These are phyloP conservation scores for Tenthredo scrophulariae DNA, from an alignment of 2,888 invertebrate species.

Conservation along the genomic window DNA sequence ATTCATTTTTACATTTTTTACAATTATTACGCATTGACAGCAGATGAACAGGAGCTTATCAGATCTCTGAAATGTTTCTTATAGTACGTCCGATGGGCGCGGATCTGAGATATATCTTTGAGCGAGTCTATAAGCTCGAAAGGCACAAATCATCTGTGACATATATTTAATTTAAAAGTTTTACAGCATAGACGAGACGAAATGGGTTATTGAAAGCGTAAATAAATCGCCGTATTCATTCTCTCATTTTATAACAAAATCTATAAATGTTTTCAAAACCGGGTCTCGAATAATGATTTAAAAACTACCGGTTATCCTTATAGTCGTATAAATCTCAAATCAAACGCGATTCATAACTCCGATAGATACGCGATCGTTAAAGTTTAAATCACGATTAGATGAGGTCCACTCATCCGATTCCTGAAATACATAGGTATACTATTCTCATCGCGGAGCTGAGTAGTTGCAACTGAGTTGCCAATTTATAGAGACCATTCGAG, in stretches of 20 bases:
- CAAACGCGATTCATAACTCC: no score
- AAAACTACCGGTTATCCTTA: no score
- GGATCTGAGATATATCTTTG: not conserved
- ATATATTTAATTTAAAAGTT: constrained; percentile 1
- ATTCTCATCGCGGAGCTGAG: not conserved
- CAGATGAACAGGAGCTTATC: not conserved
- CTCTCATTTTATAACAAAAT: not conserved
- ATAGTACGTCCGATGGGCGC: not conserved
- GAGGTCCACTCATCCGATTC: no score
- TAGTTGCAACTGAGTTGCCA: not conserved
- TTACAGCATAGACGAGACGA: not conserved
- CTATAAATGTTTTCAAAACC: not conserved
- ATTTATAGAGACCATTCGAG: not conserved
- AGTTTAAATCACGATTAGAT: no score
- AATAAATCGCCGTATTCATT: not conserved
- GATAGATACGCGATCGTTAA: no score
- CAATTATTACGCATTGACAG: no score
- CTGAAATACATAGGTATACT: not conserved
- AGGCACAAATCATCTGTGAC: not conserved
- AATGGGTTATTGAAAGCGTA: not conserved
- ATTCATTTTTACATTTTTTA: no score
- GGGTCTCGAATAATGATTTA: not conserved
- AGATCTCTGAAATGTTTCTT: not conserved
- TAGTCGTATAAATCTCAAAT: no score
- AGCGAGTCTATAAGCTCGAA: not conserved